Base-by-base conservation (phyloP, 2,797 vertebrate genomes). In the Benthosema pterotum region DNA sequence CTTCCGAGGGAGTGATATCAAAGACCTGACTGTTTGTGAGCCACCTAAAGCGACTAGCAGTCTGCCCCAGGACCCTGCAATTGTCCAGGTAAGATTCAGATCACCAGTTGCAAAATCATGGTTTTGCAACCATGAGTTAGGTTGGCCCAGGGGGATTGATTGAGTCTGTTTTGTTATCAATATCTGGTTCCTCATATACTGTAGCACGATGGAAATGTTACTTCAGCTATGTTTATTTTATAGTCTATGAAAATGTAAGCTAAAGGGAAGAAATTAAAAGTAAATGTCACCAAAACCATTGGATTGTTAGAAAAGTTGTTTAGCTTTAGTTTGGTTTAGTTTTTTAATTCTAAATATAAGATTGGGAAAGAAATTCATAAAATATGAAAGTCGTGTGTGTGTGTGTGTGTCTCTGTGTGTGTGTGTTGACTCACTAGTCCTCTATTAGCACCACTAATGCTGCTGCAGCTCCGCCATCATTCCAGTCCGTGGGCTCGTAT, bases 21-120 rank as follows among this genome's bases (percentile, higher is more conserved):
- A 99, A 85, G 98, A 99, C 72, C 90, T 99, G n/a, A 99, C 98
- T 0, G 98, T 99, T 4, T 99, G 98, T 82, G 98, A 99, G 87
- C 96, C 96, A 0, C 98, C 97, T 7, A 98, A 99, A 81, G 95
- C 96, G 47, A 93, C 96, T 13, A 96, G 95, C 78, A 92, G 90
- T 50, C 89, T 98, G 81, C 97, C 97, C 62, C 98, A 99, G 89
- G 98, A 99, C 80, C 98, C 98, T 51, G 98, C 98, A 67, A 99
- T 99, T 18, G 98, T 99, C 72, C 98, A 99, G 83, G 98, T 97
- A 87, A 83, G 71, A 0, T 0, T 25, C 22, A 25, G 5, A 13
- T n/a, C 11, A 38, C 32, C 32, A 7, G 11, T 46, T 0, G 0
- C 47, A 48, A 15, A 3, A 15, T n/a, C 6, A 15, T 47, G 14